Evolutionary conservation across 2,113 vertebrate genomes (phyloP).

Genomic region (Zapornia atra): DNA sequence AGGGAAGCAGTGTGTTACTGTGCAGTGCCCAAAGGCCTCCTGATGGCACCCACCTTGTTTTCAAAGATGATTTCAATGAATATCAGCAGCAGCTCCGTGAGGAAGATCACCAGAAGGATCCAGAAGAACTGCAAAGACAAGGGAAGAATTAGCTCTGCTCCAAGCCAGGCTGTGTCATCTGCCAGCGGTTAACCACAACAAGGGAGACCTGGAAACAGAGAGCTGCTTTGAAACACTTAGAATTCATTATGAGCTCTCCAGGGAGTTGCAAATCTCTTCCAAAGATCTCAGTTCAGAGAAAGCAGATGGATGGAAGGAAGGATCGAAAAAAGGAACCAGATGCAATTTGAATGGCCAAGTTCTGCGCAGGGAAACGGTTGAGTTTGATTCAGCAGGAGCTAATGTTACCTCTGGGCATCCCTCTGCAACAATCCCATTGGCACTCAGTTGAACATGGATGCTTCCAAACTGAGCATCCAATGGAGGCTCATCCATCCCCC

Average conservation of each 20-base stretch:
- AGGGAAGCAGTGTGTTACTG: fast-evolving
- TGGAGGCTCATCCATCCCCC: background rate
- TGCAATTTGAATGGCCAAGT: background rate
- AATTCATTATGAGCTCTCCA: background rate
- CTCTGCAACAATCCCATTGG: background rate
- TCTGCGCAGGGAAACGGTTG: fast-evolving
- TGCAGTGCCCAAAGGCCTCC: background rate
- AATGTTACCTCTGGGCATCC: too few relatives aligned
- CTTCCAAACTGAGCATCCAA: background rate
- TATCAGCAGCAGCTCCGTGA: conserved; percentile 80
- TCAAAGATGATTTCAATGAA: conserved; percentile 83
- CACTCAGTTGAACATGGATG: fast-evolving
- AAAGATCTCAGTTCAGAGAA: background rate
- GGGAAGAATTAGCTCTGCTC: background rate
- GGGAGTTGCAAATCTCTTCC: background rate
- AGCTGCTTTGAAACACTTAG: background rate
- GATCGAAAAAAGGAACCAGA: background rate
- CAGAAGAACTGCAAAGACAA: conserved; percentile 83
- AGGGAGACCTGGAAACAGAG: background rate
- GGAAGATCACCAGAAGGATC: conserved; percentile 83
- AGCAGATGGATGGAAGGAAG: background rate
- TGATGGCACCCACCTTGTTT: conserved; percentile 77
- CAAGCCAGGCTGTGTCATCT: background rate
- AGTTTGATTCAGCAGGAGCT: background rate
- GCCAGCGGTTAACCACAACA: background rate